Evolutionary conservation across 2,888 invertebrate species (phyloP).

Genomic region (Boloria selene): DNA sequence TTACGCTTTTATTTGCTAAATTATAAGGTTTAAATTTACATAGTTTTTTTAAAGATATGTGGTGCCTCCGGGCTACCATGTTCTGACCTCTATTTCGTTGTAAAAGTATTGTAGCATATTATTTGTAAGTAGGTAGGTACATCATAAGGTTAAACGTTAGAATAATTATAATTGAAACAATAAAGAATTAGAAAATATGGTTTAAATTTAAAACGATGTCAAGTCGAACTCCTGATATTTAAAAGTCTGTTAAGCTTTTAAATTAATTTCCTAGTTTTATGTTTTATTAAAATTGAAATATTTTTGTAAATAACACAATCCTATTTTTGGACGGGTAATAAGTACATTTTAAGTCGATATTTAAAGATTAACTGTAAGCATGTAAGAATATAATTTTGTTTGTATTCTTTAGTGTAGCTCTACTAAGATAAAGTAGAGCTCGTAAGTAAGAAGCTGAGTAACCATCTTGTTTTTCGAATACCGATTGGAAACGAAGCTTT

Average conservation of each 20-base stretch:
- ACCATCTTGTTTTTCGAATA: no score
- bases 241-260: no score
- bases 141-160: constrained; percentile 14
- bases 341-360: no score
- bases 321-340: no score
- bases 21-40: constrained; percentile 10
- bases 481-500: constrained; percentile 51
- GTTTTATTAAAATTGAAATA: no score
- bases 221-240: no score
- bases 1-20: constrained; percentile 14
- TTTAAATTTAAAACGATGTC: neutral
- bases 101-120: constrained; percentile 20
- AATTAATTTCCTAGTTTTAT: no score
- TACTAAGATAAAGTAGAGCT: neutral
- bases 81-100: constrained; percentile 20
- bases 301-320: no score
- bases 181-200: neutral
- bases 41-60: neutral
- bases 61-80: constrained; percentile 13
- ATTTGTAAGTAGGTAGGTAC: neutral
- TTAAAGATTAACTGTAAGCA: neutral
- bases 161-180: constrained; percentile 1
- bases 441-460: constrained; percentile 44
- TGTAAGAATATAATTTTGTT: neutral
- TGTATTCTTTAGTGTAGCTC: neutral